Evolutionary conservation across 1,140 invertebrate genomes (phyloP), one percentile per base, ranked within the genome.

Genomic region (Ylistrum balloti): DNA sequence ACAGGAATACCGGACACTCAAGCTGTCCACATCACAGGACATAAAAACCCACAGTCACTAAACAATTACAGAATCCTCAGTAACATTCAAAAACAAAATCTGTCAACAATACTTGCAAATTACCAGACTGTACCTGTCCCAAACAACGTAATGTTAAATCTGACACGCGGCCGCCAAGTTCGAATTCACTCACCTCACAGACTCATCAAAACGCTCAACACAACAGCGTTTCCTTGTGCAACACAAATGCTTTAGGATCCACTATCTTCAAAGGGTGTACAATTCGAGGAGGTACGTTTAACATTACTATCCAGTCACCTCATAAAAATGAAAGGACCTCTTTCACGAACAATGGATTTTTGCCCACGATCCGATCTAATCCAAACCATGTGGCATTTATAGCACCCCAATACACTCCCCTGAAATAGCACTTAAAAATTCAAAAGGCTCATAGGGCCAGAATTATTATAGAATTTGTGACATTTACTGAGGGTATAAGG

Each of bases 31-130:
- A 87, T 89, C 0, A 91, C 90, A 9, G 88, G 90, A 33, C 90
- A 91, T 32, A 91, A 89, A 41, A 91, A 91, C 56, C 86, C 90
- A 90, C 34, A 90, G n/a, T n/a, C n/a, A n/a, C n/a, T n/a, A n/a
- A n/a, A n/a, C n/a, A n/a, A 90, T 33, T 90, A 90, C 38, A 28
- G 89, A n/a, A 15, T 34, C 0, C 17, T 89, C 20, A 85, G 20
- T 20, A 89, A 85, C 35, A 34, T 35, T 15, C 86, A 87, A 35
- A 33, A 87, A 35, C 3, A 35, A 35, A 87, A 87, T 1, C 35
- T 87, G n/a, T 87, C 33, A 13, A 34, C 86, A 34, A 87, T 87
- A n/a, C 86, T 87, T 34, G 33, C 86, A 17, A 87, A 13, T 38
- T 9, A 10, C 15, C 35, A 22, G n/a, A 22, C n/a, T 17, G n/a